Evolutionary conservation across 2,113 vertebrate genomes (phyloP).

Genomic region (Anguilla japonica): DNA sequence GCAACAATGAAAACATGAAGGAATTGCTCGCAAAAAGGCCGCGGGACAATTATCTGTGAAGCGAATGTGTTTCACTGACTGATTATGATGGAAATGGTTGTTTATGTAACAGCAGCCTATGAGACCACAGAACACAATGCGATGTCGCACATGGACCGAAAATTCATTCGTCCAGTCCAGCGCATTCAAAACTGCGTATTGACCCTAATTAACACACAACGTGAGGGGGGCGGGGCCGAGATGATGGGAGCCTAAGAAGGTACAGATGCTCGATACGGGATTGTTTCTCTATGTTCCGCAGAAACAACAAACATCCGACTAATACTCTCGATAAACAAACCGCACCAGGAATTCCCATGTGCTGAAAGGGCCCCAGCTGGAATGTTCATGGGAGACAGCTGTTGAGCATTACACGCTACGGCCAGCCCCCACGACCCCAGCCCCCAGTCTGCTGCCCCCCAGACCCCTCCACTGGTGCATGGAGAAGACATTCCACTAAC

Average conservation of each 20-base stretch:
- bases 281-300: conserved; percentile 56
- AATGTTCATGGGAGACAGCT: conserved; percentile 76
- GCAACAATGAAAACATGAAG: neutral
- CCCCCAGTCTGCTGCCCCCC: conserved; percentile 35
- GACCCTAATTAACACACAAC: conserved; percentile 2
- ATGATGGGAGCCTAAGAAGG: neutral
- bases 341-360: conserved; percentile 68
- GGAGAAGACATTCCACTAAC: conserved; percentile 54
- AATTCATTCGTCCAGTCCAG: neutral
- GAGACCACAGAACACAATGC: neutral
- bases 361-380: conserved; percentile 67
- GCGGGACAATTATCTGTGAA: neutral
- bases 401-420: conserved; percentile 65
- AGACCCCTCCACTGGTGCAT: conserved; percentile 46
- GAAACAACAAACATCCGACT: conserved; percentile 69
- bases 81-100: neutral
- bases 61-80: neutral
- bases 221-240: neutral
- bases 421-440: conserved; percentile 54
- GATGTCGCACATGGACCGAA: neutral
- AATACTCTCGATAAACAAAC: conserved; percentile 74
- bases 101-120: neutral
- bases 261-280: conserved; percentile 9
- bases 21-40: neutral
- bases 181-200: neutral